Evolutionary conservation across 2,113 vertebrate species (phyloP).

Genomic region (Monopterus albus): DNA sequence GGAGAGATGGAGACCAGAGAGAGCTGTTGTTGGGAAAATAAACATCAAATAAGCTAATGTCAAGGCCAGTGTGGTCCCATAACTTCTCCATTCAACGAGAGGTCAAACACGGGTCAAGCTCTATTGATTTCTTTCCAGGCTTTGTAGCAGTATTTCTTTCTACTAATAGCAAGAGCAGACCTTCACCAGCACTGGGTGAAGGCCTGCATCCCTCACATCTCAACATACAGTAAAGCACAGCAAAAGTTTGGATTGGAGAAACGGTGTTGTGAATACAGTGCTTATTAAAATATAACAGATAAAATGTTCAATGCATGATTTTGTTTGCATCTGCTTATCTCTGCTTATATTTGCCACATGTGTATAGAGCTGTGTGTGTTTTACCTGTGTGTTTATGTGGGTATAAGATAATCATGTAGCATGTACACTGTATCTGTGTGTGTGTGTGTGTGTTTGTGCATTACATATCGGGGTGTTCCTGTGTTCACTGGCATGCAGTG

Average conservation of each 20-base stretch:
- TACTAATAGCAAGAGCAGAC: constrained; percentile 59
- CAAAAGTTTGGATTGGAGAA: not conserved
- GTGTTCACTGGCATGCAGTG: constrained; percentile 72
- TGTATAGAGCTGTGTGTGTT: constrained; percentile 19
- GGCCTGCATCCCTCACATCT: constrained; percentile 4
- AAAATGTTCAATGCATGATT: constrained; percentile 29
- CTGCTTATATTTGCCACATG: constrained; percentile 10
- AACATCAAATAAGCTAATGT: constrained; percentile 74
- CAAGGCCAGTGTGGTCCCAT: constrained; percentile 75
- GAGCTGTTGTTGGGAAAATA: constrained; percentile 55
- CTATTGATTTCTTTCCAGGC: constrained; percentile 78
- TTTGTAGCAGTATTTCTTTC: constrained; percentile 77
- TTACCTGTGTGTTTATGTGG: constrained; percentile 22
- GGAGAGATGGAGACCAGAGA: constrained; percentile 32
- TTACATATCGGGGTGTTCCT: too few species aligned
- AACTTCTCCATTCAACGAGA: constrained; percentile 77
- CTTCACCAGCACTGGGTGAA: constrained; percentile 48
- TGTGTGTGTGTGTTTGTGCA: constrained; percentile 34
- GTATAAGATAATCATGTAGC: constrained; percentile 46
- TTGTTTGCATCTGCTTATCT: constrained; percentile 45
- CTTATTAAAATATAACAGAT: constrained; percentile 16
- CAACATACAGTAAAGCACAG: not conserved
- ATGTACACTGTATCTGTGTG: constrained; percentile 16
- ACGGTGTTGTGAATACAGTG: not conserved
- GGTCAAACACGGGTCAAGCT: constrained; percentile 77